phyloP scores from a whole-genome alignment of 2,113 vertebrate genomes.

The Polyodon spathula region DNA sequence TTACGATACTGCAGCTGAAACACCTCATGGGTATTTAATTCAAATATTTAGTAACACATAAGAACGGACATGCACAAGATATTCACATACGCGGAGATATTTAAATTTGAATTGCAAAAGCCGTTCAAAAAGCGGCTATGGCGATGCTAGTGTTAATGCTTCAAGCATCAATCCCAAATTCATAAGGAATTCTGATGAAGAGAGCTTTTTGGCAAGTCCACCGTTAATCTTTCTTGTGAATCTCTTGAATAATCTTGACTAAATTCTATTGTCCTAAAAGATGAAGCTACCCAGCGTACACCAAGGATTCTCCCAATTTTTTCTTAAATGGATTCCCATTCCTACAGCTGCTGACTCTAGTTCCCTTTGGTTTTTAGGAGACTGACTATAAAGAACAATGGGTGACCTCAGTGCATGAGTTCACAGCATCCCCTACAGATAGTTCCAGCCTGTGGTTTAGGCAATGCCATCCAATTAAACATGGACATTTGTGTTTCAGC shows the following conservation, averaged over 20 bases:
- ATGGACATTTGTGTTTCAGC: background rate
- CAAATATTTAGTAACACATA: too few species aligned
- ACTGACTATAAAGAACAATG: background rate
- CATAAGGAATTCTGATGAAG: conserved; percentile 2
- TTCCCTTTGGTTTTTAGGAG: background rate
- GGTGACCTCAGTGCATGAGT: background rate
- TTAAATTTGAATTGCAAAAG: too few species aligned
- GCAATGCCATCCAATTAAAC: conserved; percentile 6
- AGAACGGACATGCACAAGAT: too few species aligned
- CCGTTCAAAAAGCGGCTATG: too few species aligned
- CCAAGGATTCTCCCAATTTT: conserved; percentile 3
- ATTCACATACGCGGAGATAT: too few species aligned
- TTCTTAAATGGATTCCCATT: conserved; percentile 6
- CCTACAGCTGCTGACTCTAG: background rate
- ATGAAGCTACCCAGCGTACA: conserved; percentile 10
- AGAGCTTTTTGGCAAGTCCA: conserved; percentile 8
- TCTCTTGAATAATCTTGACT: background rate
- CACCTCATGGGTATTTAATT: too few species aligned
- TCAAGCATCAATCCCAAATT: conserved; percentile 12
- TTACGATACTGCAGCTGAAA: too few species aligned
- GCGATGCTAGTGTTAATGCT: background rate
- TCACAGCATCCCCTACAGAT: conserved; percentile 3
- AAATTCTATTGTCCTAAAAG: background rate
- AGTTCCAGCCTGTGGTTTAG: conserved; percentile 8
- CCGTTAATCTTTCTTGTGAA: background rate